Evolutionary conservation across 1,140 invertebrate genomes (phyloP), one percentile per base, ranked within the genome.

Genomic region (Babylonia areolata): DNA sequence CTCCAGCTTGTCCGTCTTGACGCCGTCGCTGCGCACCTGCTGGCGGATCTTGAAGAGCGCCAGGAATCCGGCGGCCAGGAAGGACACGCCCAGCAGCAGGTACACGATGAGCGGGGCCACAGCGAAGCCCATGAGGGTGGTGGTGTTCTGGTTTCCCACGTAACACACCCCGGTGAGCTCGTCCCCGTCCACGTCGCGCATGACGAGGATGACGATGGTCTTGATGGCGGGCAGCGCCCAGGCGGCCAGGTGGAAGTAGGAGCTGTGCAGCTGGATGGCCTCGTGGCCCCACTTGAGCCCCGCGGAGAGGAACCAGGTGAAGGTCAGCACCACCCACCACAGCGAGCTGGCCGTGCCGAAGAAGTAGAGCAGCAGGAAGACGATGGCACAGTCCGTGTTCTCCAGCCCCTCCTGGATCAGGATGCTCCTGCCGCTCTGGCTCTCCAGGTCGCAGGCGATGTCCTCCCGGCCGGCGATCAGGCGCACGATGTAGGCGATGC

Each of bases 281-380:
- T 98, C 97, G 86, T 97, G 97, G 40, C 97, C 97, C 97, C 97
- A 98, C 90, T 97, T 97, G 86, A 97, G 96, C 42, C 97, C 97
- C 28, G 95, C 94, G 0, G 97, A 97, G 82, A 98, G 95, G 88
- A 97, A 96, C 97, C 97, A 98, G 79, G 97, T 97, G 35, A 97
- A 95, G 37, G 94, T 95, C 51, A 96, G 96, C 88, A 97, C 96
- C 3, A 97, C 95, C 96, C 97, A 98, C 97, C 98, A 99, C 78
- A 97, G 96, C 85, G 96, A 96, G 12, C 97, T 96, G 69, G 97
- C 97, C 91, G 96, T 97, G 77, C 97, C 97, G 93, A 98, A 98
- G 94, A 97, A 98, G 94, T 98, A 98, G 37, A 97, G 96, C 86
- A 98, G 95, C 17, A 98, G 94, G 92, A 98, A 98, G 69, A 98